Base-by-base conservation (phyloP, 2,113 vertebrate genomes). In the Plestiodon gilberti region DNA sequence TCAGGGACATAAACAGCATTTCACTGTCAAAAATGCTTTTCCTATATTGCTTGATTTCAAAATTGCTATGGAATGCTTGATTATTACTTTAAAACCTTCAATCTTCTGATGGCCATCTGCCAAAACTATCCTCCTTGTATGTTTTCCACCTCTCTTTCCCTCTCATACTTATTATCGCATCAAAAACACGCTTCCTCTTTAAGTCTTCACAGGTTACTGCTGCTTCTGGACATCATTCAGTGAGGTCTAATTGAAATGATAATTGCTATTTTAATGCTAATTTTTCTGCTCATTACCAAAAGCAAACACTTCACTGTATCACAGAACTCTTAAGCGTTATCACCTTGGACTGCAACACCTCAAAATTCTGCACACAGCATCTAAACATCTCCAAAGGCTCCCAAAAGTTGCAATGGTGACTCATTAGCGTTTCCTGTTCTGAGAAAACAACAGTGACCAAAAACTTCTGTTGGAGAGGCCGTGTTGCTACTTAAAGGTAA, bases 11-110 rank as follows among this genome's bases (percentile, higher is more conserved):
- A 59, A 84, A 78, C 55, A 78, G 28, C n/a, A 48, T 59, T 78
- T 70, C 48, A 28, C 48, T 78, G 52, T 78, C 55, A 85, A 81
- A 86, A 38, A 5, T 15, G 35, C 43, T 5, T 38, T 64, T 75
- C 6, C n/a, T 86, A 30, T 52, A 22, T 75, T 65, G 5, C 22
- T 55, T 81, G 70, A 48, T 75, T 87, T 81, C 74, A 30, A 81
- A 81, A 75, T 74, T 55, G 43, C 40, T 30, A 65, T 87, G 69
- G 74, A 65, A 64, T 74, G 25, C 57, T 65, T 81, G 81, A 87
- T 87, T 87, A 87, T 62, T 75, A 78, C 70, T 75, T 86, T 87
- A 62, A 76, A 75, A 33, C 61, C 20, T 76, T 64, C 30, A 81
- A 25, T 35, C 71, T 81, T 48, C n/a, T 33, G 40, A 75, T 65